Evolutionary conservation across 2,113 vertebrate species (phyloP).

Genomic region (Leiothrix lutea): DNA sequence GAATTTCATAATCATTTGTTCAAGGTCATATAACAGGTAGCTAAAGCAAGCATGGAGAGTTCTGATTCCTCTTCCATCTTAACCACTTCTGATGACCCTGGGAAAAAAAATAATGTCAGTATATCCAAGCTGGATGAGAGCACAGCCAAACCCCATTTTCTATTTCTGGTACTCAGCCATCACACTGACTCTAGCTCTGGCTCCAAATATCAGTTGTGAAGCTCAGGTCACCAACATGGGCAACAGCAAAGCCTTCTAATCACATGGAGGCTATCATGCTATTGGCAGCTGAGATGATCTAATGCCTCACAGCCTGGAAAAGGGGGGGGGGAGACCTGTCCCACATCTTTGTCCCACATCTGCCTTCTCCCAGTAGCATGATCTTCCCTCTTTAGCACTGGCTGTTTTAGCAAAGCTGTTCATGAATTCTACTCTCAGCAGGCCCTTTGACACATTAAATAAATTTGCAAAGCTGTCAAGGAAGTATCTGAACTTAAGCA

Average conservation of each 20-base stretch:
- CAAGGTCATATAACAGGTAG: background rate
- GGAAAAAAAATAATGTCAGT: background rate
- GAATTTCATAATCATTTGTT: background rate
- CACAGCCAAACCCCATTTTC: background rate
- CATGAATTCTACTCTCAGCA: background rate
- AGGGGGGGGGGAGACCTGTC: background rate
- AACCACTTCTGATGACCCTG: background rate
- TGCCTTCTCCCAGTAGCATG: background rate
- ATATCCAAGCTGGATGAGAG: background rate
- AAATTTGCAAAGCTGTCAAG: background rate
- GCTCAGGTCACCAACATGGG: background rate
- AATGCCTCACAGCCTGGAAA: background rate
- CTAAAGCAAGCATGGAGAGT: background rate
- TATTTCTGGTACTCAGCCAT: background rate
- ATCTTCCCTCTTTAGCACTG: background rate
- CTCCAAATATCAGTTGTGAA: background rate
- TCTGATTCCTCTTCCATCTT: background rate
- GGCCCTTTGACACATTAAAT: background rate
- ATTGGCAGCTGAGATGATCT: background rate
- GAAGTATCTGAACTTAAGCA: background rate
- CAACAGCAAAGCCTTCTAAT: background rate
- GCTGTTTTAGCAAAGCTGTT: background rate
- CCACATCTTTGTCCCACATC: background rate
- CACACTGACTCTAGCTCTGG: background rate
- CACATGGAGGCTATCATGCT: background rate